Evolutionary conservation across 2,113 vertebrate genomes (phyloP).

Genomic region (Ginglymostoma cirratum): DNA sequence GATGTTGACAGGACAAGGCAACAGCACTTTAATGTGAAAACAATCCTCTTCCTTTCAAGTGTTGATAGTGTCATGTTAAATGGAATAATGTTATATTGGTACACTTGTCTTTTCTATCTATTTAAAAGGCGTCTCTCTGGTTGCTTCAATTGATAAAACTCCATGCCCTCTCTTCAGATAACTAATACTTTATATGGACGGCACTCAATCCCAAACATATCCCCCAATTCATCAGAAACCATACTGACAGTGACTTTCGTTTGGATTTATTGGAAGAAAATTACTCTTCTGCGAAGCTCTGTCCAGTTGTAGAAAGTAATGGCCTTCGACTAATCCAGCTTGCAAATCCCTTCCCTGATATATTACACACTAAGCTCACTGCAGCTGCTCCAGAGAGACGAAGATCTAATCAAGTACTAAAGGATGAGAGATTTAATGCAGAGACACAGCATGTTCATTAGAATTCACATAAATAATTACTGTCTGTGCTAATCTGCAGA

Average conservation of each 20-base stretch:
- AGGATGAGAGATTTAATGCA: neutral
- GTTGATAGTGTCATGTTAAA: neutral
- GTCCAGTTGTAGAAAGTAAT: neutral
- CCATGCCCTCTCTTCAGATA: neutral
- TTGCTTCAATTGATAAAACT: neutral
- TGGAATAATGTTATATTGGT: neutral
- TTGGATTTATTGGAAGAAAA: neutral
- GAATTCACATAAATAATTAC: neutral
- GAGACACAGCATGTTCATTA: neutral
- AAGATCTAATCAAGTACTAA: constrained; percentile 1
- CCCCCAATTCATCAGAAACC: neutral
- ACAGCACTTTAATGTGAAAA: neutral
- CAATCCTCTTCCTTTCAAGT: neutral
- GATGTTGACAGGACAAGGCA: neutral
- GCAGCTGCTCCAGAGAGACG: neutral
- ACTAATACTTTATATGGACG: neutral
- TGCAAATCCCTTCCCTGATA: neutral
- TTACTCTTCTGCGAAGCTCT: neutral
- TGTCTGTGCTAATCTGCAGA: neutral
- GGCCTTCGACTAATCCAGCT: neutral
- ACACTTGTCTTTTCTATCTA: neutral
- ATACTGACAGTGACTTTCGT: neutral
- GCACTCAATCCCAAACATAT: neutral
- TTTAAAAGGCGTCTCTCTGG: too few relatives aligned
- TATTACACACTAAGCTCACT: neutral